A percentile compares a stretch with the other conserved stretches of the same genome.
phyloP scores from a whole-genome alignment of 2,113 vertebrate species.

The Xyliphius kryptos region DNA sequence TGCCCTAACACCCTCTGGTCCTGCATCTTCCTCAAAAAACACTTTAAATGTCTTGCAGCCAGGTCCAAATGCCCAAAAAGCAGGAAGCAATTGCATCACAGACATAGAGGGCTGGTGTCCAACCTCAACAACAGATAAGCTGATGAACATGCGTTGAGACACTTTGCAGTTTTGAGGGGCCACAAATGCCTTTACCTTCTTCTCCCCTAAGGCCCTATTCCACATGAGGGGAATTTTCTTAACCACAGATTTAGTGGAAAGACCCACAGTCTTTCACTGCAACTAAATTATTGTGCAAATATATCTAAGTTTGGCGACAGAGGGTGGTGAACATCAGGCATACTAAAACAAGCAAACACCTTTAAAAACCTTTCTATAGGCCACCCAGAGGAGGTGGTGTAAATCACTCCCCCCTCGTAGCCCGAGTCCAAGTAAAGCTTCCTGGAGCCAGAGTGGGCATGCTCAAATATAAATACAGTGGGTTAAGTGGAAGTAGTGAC shows the following conservation, averaged over 20 bases:
- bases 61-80: constrained; percentile 25
- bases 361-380: constrained; percentile 46
- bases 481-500: constrained; percentile 42
- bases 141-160: constrained; percentile 25
- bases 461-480: constrained; percentile 53
- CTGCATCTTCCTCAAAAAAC: constrained; percentile 21
- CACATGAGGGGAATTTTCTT: constrained; percentile 7
- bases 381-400: constrained; percentile 49
- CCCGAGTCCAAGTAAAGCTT: constrained; percentile 56
- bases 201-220: constrained; percentile 4
- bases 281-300: constrained; percentile 30
- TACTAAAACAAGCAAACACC: constrained; percentile 36
- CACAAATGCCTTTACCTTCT: constrained; percentile 11
- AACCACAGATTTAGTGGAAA: constrained; percentile 25
- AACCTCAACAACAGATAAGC: constrained; percentile 42
- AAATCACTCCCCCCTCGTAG: constrained; percentile 52
- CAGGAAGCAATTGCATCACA: constrained; percentile 29
- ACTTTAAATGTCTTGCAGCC: constrained; percentile 20
- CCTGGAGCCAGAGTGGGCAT: constrained; percentile 47
- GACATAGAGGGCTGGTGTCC: constrained; percentile 20
- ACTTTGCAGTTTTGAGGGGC: constrained; percentile 21
- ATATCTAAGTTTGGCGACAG: constrained; percentile 15
- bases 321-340: constrained; percentile 4
- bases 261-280: constrained; percentile 21
- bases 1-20: constrained; percentile 1